Conservation (phyloP, 1,140 invertebrate genomes). For the Habropoda laboriosa region DNA sequence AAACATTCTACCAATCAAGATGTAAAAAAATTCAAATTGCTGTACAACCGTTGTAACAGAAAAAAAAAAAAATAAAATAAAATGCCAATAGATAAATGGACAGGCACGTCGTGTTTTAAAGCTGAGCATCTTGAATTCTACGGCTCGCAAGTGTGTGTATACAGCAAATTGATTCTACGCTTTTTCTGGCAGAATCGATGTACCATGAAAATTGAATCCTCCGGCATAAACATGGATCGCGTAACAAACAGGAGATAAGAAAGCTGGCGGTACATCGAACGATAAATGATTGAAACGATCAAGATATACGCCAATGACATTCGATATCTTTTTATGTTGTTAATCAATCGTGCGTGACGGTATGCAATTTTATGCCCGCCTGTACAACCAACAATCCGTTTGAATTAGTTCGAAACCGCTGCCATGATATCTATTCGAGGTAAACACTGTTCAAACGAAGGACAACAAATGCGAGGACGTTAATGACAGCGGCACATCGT, state of each 20-base stretch:
- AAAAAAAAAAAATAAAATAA: not conserved
- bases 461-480: not conserved
- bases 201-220: not conserved
- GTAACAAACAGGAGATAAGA: not conserved
- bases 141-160: not conserved
- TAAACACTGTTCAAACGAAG: not conserved
- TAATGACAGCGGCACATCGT: constrained; percentile 24
- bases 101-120: not conserved
- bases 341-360: constrained; percentile 37
- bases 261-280: not conserved
- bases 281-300: constrained; percentile 29
- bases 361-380: constrained; percentile 15
- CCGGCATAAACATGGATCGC: not conserved
- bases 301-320: constrained; percentile 14
- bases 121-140: not conserved
- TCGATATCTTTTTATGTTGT: constrained; percentile 23
- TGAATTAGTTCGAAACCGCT: not conserved
- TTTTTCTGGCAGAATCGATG: not conserved
- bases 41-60: not conserved
- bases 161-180: not conserved
- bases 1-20: not conserved
- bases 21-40: not conserved
- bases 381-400: not conserved
- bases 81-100: not conserved
- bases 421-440: not conserved